Conservation (phyloP, 2,797 vertebrate genomes). For the Enteromius treurensis region DNA sequence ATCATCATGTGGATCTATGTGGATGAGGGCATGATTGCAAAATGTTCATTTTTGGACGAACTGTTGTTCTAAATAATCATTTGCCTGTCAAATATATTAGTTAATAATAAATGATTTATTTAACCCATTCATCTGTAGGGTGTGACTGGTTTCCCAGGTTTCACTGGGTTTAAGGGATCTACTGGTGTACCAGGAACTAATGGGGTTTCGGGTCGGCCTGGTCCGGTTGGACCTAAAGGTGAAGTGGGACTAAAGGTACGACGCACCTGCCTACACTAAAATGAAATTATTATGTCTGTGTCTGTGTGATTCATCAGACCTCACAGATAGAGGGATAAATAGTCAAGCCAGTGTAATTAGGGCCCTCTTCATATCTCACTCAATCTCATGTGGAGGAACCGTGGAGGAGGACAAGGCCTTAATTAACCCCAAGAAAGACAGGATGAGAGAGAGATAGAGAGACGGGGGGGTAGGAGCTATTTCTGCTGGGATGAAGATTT, state of each 20-base stretch:
- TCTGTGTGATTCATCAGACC: slow-evolving; percentile 28
- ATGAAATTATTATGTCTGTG: not conserved
- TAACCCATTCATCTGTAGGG: slow-evolving; percentile 71
- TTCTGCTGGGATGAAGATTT: slow-evolving; percentile 58
- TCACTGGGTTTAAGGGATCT: slow-evolving; percentile 87
- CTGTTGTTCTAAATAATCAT: not conserved
- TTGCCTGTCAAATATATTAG: not conserved
- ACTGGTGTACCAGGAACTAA: slow-evolving; percentile 75
- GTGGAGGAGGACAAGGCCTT: slow-evolving; percentile 61
- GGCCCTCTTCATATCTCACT: slow-evolving; percentile 62
- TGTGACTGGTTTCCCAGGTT: slow-evolving; percentile 80
- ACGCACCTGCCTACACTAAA: not conserved
- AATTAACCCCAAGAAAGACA: slow-evolving; percentile 55
- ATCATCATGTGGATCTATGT: not conserved
- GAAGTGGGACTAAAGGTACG: slow-evolving; percentile 80
- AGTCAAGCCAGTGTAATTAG: slow-evolving; percentile 65
- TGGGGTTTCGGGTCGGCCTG: slow-evolving; percentile 74
- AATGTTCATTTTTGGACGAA: not conserved
- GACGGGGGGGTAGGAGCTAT: slow-evolving; percentile 60
- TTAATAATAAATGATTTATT: not conserved
- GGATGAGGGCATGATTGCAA: not conserved
- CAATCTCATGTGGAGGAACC: slow-evolving; percentile 54
- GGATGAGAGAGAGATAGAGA: slow-evolving; percentile 23
- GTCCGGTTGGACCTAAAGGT: slow-evolving; percentile 76
- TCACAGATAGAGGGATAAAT: slow-evolving; percentile 19